Evolutionary conservation across 2,888 invertebrate species (phyloP), one percentile per base, ranked within the genome.

Genomic region (Drosophila pegasa): DNA sequence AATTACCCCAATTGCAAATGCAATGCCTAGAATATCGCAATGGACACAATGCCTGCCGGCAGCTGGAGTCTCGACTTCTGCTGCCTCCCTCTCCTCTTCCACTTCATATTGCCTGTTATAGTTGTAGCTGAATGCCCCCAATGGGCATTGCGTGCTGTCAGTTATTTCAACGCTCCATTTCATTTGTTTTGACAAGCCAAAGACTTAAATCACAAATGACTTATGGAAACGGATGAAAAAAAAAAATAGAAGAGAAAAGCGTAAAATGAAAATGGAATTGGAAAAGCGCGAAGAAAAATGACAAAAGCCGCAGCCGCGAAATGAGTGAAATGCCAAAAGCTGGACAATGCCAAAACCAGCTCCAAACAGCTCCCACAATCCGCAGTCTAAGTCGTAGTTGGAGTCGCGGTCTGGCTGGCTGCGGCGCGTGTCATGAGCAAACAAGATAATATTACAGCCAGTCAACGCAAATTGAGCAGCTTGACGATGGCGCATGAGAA

Each of bases 371-470:
- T 51, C 25, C 41, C 37, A 0, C 33, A 22, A n/a, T 50, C 35
- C 20, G 31, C 18, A 38, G 43, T 16, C 31, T 10, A 18, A 20
- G 25, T 16, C 25, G 29, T 29, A 8, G 40, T 27, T 43, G 5
- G 0, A 7, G 29, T 22, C 47, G 40, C 8, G 29, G 38, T 31
- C 38, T 40, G 29, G 29, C 18, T 55, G 59, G 50, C 0, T 50
- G 33, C 52, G 76, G 71, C 66, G 88, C 88, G 88, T 88, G 88
- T 86, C 86, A 84, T 86, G 88, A 69, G 75, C 86, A 88, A 88
- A 86, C 84, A 88, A 87, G 86, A 88, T 86, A 86, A 86, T 86
- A 79, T 86, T 88, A 77, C 88, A 87, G 75, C 61, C 75, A 87
- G 76, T 71, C 72, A 85, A 65, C 79, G 79, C 78, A 76, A 83